These are phyloP conservation scores for Chironomus tentans DNA, from an alignment of 2,888 invertebrate genomes.

Conservation along the genomic window DNA sequence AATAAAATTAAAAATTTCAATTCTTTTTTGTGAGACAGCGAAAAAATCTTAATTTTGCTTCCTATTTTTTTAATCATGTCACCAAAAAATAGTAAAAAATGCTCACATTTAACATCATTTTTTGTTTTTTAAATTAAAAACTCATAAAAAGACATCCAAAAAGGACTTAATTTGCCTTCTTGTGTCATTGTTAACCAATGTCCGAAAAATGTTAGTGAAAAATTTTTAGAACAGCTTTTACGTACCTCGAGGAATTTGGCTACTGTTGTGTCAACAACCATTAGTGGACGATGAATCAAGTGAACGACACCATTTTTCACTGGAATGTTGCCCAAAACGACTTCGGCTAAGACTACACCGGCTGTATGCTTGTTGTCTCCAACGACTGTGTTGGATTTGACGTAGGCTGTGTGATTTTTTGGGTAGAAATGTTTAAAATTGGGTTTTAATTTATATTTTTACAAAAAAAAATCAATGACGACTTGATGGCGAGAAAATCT, in stretches of 20 bases:
- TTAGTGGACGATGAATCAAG: slow-evolving; percentile 80
- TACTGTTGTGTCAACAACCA: slow-evolving; percentile 84
- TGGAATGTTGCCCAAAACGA: slow-evolving; percentile 82
- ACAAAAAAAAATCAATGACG: no score
- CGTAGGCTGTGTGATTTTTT: slow-evolving; percentile 53
- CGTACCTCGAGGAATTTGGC: slow-evolving; percentile 77
- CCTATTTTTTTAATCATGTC: neutral
- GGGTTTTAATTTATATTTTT: neutral
- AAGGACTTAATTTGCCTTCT: neutral
- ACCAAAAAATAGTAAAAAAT: neutral
- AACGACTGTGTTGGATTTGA: slow-evolving; percentile 72
- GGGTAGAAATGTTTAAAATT: no score
- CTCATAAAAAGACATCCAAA: no score
- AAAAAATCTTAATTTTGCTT: no score
- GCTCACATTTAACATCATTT: slow-evolving; percentile 6
- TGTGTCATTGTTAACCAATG: neutral
- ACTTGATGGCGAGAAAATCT: no score
- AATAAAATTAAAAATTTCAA: no score
- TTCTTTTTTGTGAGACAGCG: no score
- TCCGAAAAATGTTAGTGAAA: neutral
- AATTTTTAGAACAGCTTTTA: slow-evolving; percentile 29
- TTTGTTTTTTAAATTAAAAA: no score
- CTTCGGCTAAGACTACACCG: slow-evolving; percentile 79
- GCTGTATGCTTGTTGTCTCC: slow-evolving; percentile 68
- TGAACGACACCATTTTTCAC: slow-evolving; percentile 89